phyloP scores from a whole-genome alignment of 1,140 invertebrate genomes.

The Parasteatoda tepidariorum region DNA sequence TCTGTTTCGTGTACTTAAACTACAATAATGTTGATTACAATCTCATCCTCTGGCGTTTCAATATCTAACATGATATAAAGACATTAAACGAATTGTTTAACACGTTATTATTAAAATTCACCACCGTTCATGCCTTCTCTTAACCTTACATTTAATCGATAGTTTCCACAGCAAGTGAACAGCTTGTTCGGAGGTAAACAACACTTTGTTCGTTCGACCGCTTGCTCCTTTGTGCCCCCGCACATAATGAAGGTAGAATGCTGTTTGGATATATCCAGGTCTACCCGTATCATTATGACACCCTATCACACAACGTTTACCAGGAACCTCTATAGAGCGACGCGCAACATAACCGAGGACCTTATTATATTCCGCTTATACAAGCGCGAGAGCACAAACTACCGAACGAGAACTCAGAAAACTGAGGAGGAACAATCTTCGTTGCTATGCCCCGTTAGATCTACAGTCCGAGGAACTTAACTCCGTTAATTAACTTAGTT shows the following conservation, averaged over 20 bases:
- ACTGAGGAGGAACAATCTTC: constrained; percentile 12
- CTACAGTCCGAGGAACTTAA: constrained; percentile 38
- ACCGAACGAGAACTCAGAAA: constrained; percentile 22
- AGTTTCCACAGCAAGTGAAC: neutral
- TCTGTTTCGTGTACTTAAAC: too few relatives aligned
- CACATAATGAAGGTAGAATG: constrained; percentile 13
- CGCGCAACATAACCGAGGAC: neutral
- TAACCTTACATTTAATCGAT: too few relatives aligned
- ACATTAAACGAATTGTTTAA: too few relatives aligned
- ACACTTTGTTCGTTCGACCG: constrained; percentile 11
- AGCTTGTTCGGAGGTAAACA: neutral
- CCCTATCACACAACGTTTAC: constrained; percentile 46
- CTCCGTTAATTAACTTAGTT: constrained; percentile 57
- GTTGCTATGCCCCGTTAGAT: constrained; percentile 48
- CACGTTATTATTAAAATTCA: too few relatives aligned
- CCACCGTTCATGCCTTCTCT: too few relatives aligned
- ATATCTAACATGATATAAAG: too few relatives aligned
- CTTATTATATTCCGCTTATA: constrained; percentile 56
- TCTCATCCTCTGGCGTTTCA: too few relatives aligned
- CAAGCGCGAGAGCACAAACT: constrained; percentile 15
- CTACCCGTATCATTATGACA: neutral
- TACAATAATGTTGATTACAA: too few relatives aligned
- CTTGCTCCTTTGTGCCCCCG: neutral
- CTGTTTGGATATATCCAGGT: neutral
- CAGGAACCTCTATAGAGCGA: neutral